phyloP scores from a whole-genome alignment of 2,888 invertebrate genomes.

The Tryphoninae sp. region DNA sequence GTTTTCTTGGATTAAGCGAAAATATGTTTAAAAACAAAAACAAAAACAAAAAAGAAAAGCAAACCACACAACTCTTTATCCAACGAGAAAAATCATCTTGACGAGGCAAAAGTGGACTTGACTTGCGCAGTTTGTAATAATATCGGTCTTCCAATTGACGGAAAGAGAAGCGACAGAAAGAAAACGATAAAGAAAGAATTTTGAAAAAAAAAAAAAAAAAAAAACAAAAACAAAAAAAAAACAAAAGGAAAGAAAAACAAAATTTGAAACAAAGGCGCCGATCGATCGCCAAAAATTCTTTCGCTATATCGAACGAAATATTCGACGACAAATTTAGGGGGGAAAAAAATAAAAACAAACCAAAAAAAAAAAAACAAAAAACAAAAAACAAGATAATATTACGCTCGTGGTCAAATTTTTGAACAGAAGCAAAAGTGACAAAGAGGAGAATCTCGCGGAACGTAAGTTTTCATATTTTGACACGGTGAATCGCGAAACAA shows the following conservation, averaged over 20 bases:
- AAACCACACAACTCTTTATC: constrained; percentile 20
- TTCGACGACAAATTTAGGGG: background rate
- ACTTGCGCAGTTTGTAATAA: constrained; percentile 44
- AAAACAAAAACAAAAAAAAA: background rate
- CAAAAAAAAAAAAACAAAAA: background rate
- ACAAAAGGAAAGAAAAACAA: background rate
- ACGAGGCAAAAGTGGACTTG: constrained; percentile 31
- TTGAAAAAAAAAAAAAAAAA: background rate
- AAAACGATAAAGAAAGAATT: background rate
- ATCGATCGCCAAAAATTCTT: background rate
- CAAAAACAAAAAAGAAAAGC: no score
- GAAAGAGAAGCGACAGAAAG: constrained; percentile 9
- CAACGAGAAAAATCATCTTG: constrained; percentile 31
- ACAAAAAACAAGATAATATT: background rate
- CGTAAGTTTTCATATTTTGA: constrained; percentile 24
- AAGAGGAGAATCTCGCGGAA: constrained; percentile 26
- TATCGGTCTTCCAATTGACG: constrained; percentile 53
- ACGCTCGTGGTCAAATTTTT: background rate
- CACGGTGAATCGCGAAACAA: constrained; percentile 35
- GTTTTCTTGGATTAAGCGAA: constrained; percentile 25
- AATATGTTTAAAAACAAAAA: background rate
- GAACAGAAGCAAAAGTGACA: constrained; percentile 30
- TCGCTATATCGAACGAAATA: background rate
- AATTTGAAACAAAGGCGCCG: background rate
- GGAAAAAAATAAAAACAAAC: background rate